Conservation (phyloP, 2,113 vertebrate genomes). For the Lucifuga dentata region DNA sequence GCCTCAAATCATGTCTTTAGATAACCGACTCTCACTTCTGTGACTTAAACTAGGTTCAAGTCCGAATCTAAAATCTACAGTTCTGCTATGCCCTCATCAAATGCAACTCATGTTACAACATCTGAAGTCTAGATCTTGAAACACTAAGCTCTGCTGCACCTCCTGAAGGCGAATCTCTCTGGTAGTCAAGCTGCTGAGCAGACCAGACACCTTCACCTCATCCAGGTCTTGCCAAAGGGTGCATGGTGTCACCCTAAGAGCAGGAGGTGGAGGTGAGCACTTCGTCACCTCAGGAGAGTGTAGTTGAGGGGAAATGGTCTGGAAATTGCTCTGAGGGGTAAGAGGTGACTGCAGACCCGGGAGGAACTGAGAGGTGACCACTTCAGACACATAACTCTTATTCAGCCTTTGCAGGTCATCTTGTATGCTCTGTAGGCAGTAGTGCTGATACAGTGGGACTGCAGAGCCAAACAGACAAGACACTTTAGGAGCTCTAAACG, state of each 20-base stretch:
- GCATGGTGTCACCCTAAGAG: slow-evolving; percentile 51
- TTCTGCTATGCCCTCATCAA: too few relatives aligned
- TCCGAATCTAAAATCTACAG: too few relatives aligned
- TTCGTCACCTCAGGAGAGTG: neutral
- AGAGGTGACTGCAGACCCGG: slow-evolving; percentile 40
- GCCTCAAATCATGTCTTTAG: too few relatives aligned
- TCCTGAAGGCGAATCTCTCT: slow-evolving; percentile 81
- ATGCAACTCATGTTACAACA: too few relatives aligned
- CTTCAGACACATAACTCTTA: slow-evolving; percentile 35
- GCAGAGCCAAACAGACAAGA: slow-evolving; percentile 7
- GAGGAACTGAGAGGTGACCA: slow-evolving; percentile 44
- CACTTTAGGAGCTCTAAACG: neutral
- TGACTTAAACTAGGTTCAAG: too few relatives aligned
- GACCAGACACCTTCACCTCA: slow-evolving; percentile 76
- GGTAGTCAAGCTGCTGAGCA: slow-evolving; percentile 64
- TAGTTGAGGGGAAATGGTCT: neutral
- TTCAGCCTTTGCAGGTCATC: slow-evolving; percentile 52
- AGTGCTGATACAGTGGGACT: slow-evolving; percentile 86
- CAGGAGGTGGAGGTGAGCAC: slow-evolving; percentile 10
- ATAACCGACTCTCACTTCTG: too few relatives aligned
- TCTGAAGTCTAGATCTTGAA: neutral
- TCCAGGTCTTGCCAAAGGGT: slow-evolving; percentile 83
- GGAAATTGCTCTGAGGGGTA: rapidly evolving
- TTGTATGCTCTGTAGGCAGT: slow-evolving; percentile 65
- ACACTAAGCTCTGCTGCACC: slow-evolving; percentile 60